Conservation (phyloP, 2,888 invertebrate species). For the Coelopa pilipes region DNA sequence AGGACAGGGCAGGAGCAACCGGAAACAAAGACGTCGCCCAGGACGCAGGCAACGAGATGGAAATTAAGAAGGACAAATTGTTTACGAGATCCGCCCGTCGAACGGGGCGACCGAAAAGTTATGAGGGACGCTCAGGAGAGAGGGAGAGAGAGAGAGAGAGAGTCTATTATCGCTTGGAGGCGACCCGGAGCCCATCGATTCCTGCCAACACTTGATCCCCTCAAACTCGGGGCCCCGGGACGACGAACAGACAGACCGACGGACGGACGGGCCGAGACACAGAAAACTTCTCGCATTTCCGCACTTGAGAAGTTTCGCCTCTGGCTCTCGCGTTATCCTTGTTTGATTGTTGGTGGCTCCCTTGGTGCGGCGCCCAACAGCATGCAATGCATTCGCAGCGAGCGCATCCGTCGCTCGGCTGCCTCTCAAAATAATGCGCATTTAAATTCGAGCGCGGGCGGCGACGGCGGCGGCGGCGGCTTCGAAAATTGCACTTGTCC, state of each 20-base stretch:
- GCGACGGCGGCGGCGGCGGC: neutral
- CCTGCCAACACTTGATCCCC: no score
- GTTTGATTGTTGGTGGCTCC: neutral
- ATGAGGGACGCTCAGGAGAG: no score
- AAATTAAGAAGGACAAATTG: conserved; percentile 3
- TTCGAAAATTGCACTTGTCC: conserved; percentile 4
- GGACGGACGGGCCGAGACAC: no score
- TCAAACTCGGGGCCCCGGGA: no score
- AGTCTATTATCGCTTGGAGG: no score
- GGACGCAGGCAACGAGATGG: no score
- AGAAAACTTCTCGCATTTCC: no score
- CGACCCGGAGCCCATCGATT: no score
- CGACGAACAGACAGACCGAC: no score
- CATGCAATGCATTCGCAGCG: conserved; percentile 5
- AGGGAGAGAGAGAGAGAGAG: no score
- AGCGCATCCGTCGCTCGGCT: neutral
- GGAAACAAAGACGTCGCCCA: neutral
- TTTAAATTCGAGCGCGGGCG: conserved; percentile 5
- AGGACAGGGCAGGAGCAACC: neutral
- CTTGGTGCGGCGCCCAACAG: neutral
- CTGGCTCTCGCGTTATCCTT: neutral
- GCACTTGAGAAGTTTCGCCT: no score
- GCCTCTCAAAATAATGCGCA: conserved; percentile 3
- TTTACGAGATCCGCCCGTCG: neutral
- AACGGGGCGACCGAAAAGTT: no score